Base-by-base conservation (phyloP, 1,140 invertebrate species). In the Brachionus paranguensis region DNA sequence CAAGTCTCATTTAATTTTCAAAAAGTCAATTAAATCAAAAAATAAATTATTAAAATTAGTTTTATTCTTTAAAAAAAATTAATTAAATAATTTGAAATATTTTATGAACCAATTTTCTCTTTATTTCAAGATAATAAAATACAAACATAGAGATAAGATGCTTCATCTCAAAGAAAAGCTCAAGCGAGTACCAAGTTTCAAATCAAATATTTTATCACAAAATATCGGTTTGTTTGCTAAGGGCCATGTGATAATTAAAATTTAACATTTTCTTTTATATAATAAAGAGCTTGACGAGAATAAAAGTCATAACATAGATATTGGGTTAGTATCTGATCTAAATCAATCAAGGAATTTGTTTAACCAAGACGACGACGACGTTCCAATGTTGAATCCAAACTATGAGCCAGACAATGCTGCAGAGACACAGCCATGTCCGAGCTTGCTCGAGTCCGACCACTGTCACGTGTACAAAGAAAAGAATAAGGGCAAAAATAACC, bases 331-430 rank as follows among this genome's bases (percentile, higher is more conserved):
- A 27, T 76, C 72, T 50, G 72, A 76, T 76, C 47, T 76, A 76
- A n/a, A 50, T 47, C 24, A 76, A 76, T 27, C 17, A 76, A 50
- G 70, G 11, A 17, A 41, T 43, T 43, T 74, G 33, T 7, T 74
- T 6, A 74, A 45, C 27, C 27, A 20, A 50, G 8, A 29, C 20
- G 72, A 76, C 72, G 17, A 76, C 41, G 72, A 74, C 12, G 70
- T 76, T 8, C 72, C 72, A 50, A 76, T 76, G 72, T 76, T 76
- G 47, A 76, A 76, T 50, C 72, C 72, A 37, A 76, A 76, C 43
- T 76, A 27, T 76, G 72, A 76, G 8, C 45, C 43, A 27, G 45
- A 76, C n/a, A 11, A 47, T 27, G 10, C 17, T 27, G 20, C 8
- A 43, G 11, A 41, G 10, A 37, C 37, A 50, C 20, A 37, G 17